Conservation (phyloP, 1,140 invertebrate genomes). For the Drosophila insularis region DNA sequence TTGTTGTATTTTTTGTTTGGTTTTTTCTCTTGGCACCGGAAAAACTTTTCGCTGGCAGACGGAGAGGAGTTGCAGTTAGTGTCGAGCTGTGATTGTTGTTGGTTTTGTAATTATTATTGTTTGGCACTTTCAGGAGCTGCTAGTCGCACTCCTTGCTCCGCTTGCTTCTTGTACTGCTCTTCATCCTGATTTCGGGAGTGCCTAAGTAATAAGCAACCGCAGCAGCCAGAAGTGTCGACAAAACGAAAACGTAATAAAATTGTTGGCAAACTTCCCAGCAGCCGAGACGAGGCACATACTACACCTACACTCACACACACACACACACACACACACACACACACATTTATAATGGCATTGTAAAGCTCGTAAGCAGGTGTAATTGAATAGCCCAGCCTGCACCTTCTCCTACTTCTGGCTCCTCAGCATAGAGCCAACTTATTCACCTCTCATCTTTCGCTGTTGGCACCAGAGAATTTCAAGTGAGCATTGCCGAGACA, state of each 20-base stretch:
- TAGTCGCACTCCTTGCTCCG: slow-evolving; percentile 7
- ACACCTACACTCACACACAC: slow-evolving; percentile 27
- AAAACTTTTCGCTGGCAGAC: slow-evolving; percentile 64
- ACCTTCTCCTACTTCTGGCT: background rate
- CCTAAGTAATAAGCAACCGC: slow-evolving; percentile 65
- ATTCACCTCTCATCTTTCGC: slow-evolving; percentile 39
- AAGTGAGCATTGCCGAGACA: slow-evolving; percentile 33
- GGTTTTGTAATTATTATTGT: slow-evolving; percentile 72
- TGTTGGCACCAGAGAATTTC: slow-evolving; percentile 56
- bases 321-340: slow-evolving; percentile 9
- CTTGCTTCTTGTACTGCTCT: background rate
- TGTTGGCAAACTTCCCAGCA: slow-evolving; percentile 68
- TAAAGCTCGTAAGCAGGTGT: slow-evolving; percentile 72
- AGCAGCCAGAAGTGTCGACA: slow-evolving; percentile 70
- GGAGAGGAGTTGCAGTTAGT: slow-evolving; percentile 30
- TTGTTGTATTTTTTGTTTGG: slow-evolving; percentile 15
- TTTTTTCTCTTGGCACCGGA: slow-evolving; percentile 44
- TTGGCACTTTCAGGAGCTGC: slow-evolving; percentile 55
- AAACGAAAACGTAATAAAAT: slow-evolving; percentile 78
- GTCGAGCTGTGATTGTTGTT: slow-evolving; percentile 53
- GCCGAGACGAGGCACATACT: background rate
- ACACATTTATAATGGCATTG: slow-evolving; percentile 36
- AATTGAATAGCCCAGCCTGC: slow-evolving; percentile 66
- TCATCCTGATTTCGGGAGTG: background rate
- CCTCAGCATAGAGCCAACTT: background rate